Evolutionary conservation across 53 echinoderm and acorn worm species (phyloP).

Genomic region (Holothuria scabra): DNA sequence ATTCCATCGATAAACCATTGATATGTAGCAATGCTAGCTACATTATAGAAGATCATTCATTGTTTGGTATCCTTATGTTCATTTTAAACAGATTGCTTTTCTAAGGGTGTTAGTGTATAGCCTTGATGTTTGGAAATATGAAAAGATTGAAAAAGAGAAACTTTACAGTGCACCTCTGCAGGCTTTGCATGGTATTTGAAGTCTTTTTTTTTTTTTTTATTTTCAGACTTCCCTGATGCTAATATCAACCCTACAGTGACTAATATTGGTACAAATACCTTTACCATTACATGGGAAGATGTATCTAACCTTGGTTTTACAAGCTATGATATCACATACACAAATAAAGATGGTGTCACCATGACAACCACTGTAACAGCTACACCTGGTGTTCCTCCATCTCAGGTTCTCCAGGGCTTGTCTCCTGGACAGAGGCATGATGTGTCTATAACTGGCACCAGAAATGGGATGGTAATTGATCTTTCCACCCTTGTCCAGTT

Average conservation of each 20-base stretch:
- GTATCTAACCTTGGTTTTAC: slow-evolving; percentile 21
- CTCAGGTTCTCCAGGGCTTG: slow-evolving; percentile 1
- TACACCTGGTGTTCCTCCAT: not conserved
- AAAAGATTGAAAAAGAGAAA: too few species aligned
- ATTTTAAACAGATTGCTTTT: too few species aligned
- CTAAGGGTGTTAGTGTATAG: too few species aligned
- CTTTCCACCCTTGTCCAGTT: slow-evolving; percentile 7
- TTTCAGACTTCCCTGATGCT: slow-evolving; percentile 13
- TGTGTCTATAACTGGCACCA: slow-evolving; percentile 14
- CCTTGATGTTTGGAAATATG: too few species aligned
- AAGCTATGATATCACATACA: slow-evolving; percentile 4
- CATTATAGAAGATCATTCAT: too few species aligned
- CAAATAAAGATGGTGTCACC: not conserved
- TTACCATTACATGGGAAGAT: slow-evolving; percentile 36
- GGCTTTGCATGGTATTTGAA: too few species aligned
- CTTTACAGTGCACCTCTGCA: too few species aligned
- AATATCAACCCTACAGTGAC: slow-evolving; percentile 21
- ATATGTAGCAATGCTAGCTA: too few species aligned
- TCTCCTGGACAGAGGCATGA: slow-evolving; percentile 19
- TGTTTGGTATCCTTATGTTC: too few species aligned
- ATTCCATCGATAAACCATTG: too few species aligned
- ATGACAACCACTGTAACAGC: slow-evolving; percentile 15
- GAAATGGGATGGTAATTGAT: not conserved
- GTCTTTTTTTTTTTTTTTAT: too few species aligned
- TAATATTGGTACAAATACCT: slow-evolving; percentile 21